These are phyloP conservation scores for Neodiprion lecontei DNA, from an alignment of 1,140 invertebrate genomes.

Conservation along the genomic window DNA sequence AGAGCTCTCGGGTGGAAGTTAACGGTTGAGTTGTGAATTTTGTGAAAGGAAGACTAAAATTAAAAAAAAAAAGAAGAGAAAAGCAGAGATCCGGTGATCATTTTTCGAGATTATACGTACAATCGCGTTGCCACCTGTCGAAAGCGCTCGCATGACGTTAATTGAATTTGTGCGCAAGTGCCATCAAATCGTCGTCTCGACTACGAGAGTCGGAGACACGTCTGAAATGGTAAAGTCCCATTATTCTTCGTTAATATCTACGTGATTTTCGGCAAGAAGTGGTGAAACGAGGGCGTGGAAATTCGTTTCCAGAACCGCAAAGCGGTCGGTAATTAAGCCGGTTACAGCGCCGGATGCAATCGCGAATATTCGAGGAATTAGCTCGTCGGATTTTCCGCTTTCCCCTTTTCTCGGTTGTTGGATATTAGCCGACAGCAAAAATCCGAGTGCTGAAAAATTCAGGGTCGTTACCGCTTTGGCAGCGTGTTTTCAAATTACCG, in stretches of 20 bases:
- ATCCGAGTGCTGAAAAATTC: no score
- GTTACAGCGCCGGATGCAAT: not conserved
- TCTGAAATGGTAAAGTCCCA: not conserved
- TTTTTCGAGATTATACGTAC: not conserved
- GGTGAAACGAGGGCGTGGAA: not conserved
- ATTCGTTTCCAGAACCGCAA: not conserved
- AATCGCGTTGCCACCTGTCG: not conserved
- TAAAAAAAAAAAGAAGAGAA: no score
- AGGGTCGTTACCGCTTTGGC: no score
- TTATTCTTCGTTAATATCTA: constrained; percentile 12
- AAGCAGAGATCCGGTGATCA: not conserved
- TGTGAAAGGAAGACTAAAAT: no score
- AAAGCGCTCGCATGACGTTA: not conserved
- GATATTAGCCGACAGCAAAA: no score
- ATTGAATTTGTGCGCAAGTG: not conserved
- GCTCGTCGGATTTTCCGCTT: not conserved
- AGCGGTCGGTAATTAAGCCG: not conserved
- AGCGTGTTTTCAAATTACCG: no score
- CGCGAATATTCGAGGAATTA: not conserved
- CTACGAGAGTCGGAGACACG: not conserved
- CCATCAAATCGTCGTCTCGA: constrained; percentile 11
- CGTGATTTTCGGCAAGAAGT: not conserved
- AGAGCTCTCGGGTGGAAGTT: no score
- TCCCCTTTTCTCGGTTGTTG: no score
- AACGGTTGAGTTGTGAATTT: no score